Base-by-base conservation (phyloP, 2,888 invertebrate genomes). In the Andrena bicolor region DNA sequence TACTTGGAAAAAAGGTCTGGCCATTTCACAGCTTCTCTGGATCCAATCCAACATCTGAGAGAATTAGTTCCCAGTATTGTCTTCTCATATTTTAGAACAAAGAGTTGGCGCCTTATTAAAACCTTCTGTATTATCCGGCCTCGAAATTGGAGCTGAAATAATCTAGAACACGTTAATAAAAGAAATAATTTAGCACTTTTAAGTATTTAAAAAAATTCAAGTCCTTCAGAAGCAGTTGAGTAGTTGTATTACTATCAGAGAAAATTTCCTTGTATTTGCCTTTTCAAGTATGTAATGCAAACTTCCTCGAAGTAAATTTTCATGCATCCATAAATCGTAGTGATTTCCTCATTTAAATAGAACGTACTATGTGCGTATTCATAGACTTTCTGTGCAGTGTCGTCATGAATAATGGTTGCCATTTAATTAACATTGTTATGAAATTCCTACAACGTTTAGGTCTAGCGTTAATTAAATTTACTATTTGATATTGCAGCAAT, bases 371-470 rank as follows among this genome's bases (percentile, higher is more conserved):
- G 58, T 51, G 61, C 23, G 58, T 65, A 77, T 70, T 70, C 71
- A 73, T 60, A 65, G 23, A 32, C 41, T 77, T 77, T 64, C 53
- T 30, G 65, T 10, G 23, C 23, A 71, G 51, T 32, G 70, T 66
- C 60, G 48, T 61, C 66, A 61, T 80, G 80, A 79, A 53, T 80
- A 80, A 80, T 60, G 72, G n/a, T 61, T 20, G 51, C 48, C 32
- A 51, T 80, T 80, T 80, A 60, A 61, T 71, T 71, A 79, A 80
- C 32, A 66, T 53, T 71, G 49, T 53, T 60, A 16, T 51, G 7
- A 26, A 49, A 23, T 60, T 28, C 23, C 53, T 63, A 60, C 41
- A 35, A 66, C 65, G 51, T 51, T 49, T 65, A 70, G 28, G n/a
- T 28, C n/a, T 16, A 53, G 13, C 28, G 61, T 61, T 80, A 72